phyloP scores from a whole-genome alignment of 2,797 vertebrate genomes.

The Gadopsis marmoratus region DNA sequence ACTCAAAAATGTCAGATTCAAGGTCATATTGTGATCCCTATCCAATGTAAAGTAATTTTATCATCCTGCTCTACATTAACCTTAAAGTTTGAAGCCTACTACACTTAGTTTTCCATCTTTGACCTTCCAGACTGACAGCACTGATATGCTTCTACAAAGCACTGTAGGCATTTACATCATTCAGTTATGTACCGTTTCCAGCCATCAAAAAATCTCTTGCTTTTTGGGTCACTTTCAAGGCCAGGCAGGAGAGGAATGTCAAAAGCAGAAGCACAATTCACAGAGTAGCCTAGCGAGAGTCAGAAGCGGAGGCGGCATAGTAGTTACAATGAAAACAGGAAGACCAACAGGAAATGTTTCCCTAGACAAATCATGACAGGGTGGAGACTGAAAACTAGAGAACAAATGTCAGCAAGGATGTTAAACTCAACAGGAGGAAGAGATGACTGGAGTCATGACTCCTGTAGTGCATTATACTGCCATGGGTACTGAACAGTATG shows the following conservation, averaged over 20 bases:
- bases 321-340: conserved; percentile 63
- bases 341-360: conserved; percentile 64
- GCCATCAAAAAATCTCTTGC: conserved; percentile 30
- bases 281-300: conserved; percentile 21
- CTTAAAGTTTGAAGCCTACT: conserved; percentile 21
- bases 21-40: conserved; percentile 16
- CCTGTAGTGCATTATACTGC: conserved; percentile 45
- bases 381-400: conserved; percentile 48
- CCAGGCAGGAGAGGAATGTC: conserved; percentile 31
- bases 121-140: conserved; percentile 38
- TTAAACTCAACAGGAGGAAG: conserved; percentile 50
- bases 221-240: conserved; percentile 36
- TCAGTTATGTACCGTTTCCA: conserved; percentile 43
- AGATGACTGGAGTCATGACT: conserved; percentile 48
- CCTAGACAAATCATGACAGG: conserved; percentile 34
- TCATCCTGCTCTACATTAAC: conserved; percentile 47
- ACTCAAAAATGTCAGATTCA: not conserved
- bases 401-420: conserved; percentile 56
- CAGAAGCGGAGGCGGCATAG: conserved; percentile 21
- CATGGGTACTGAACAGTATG: conserved; percentile 19
- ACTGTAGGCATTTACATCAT: conserved; percentile 45
- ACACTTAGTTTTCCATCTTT: conserved; percentile 31
- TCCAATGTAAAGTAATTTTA: conserved; percentile 28
- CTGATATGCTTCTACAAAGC: conserved; percentile 15
- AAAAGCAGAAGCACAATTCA: conserved; percentile 44